Conservation (phyloP, 2,113 vertebrate species). For the Pachycephala philippinensis region DNA sequence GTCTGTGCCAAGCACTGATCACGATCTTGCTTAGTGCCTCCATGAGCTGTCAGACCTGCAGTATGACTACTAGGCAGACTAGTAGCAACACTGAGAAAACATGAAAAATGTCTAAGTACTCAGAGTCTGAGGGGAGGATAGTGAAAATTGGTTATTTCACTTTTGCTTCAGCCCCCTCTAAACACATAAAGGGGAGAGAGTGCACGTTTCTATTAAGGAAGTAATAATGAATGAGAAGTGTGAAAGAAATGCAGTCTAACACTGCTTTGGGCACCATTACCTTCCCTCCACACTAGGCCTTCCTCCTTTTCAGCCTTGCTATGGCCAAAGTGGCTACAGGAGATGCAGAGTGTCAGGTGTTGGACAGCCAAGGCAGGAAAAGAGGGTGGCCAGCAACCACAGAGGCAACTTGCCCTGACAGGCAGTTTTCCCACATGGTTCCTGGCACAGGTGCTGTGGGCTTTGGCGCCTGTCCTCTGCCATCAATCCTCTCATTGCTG, state of each 20-base stretch:
- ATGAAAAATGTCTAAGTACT: background rate
- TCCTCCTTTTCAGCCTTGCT: background rate
- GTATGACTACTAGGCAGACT: background rate
- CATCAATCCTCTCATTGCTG: background rate
- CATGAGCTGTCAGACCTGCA: background rate
- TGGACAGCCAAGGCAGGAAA: background rate
- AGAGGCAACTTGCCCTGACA: background rate
- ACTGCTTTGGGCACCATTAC: background rate
- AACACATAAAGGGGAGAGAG: background rate
- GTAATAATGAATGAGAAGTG: background rate
- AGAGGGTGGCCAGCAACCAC: background rate
- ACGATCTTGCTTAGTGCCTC: background rate
- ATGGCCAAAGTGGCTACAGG: fast-evolving
- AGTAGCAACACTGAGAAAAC: background rate
- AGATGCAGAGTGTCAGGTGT: fast-evolving
- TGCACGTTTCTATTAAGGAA: background rate
- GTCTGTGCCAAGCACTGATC: background rate
- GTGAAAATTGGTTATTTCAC: background rate
- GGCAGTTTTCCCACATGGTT: background rate
- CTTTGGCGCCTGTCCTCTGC: fast-evolving
- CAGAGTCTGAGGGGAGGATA: background rate
- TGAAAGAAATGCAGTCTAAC: background rate
- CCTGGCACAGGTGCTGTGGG: background rate
- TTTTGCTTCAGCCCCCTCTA: background rate
- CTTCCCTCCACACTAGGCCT: too few species aligned